These are phyloP conservation scores for Reticulitermes lucifugus DNA, from an alignment of 2,888 invertebrate species.

Conservation along the genomic window DNA sequence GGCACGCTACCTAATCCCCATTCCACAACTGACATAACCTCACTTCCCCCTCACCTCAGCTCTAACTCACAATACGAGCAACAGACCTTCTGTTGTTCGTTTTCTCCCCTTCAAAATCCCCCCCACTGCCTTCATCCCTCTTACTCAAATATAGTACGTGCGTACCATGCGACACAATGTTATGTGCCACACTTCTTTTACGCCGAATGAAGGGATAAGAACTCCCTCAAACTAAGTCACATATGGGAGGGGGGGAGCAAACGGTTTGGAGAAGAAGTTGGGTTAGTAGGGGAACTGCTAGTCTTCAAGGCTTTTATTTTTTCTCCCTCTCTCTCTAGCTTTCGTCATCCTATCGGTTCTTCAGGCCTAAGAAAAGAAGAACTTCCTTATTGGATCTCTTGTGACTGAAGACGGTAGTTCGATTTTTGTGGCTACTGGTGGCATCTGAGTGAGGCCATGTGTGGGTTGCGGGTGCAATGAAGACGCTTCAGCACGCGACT, in stretches of 20 bases:
- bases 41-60: slow-evolving; percentile 50
- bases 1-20: slow-evolving; percentile 29
- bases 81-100: slow-evolving; percentile 50
- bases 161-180: slow-evolving; percentile 39
- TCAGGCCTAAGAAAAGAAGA: neutral
- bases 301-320: neutral
- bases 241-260: neutral
- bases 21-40: slow-evolving; percentile 56
- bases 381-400: slow-evolving; percentile 36
- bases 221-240: slow-evolving; percentile 37
- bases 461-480: neutral
- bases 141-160: slow-evolving; percentile 13
- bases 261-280: slow-evolving; percentile 16
- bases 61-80: slow-evolving; percentile 44
- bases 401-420: slow-evolving; percentile 11
- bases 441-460: neutral
- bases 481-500: slow-evolving; percentile 5
- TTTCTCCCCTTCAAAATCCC: slow-evolving; percentile 9
- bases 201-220: neutral
- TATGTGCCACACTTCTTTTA: slow-evolving; percentile 36
- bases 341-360: neutral
- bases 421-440: neutral
- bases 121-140: slow-evolving; percentile 6
- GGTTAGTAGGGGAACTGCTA: slow-evolving; percentile 20
- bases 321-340: neutral